Base-by-base conservation (phyloP, 2,797 vertebrate genomes). In the Bovichtus diacanthus region DNA sequence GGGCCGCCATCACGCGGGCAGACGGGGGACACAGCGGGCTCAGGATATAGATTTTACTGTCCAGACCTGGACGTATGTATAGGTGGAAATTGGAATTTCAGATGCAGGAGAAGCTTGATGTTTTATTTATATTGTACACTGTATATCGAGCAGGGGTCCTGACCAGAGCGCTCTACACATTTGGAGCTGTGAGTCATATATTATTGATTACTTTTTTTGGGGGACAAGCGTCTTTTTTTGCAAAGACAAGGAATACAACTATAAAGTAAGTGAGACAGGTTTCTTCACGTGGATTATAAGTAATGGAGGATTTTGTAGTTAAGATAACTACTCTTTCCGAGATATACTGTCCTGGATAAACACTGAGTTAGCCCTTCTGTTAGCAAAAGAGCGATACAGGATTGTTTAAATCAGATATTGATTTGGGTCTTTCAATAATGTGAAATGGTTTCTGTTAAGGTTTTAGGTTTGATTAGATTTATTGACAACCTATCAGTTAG, bases 61-160 rank as follows among this genome's bases (percentile, higher is more conserved):
- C 41, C 56, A 19, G 31, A 44, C 54, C 9, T 59, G 70, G 12
- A n/a, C n/a, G n/a, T n/a, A 62, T 67, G 61, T 76, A 36, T 34
- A 74, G 76, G n/a, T 74, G 76, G 41, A 73, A 80, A 87, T 62
- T 58, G 38, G 15, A 55, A 70, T 74, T 87, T 86, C 25, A 82
- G 74, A 84, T 72, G 53, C 23, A 41, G 61, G 18, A 21, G 53
- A 56, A 46, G 47, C 38, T 7, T 76, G 18, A 84, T 87, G 68
- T 75, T 86, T 89, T 86, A 85, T 88, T 89, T 65, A 85, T 61
- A 41, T 11, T 31, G 16, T 25, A 8, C 9, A n/a, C 3, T 23
- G 10, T 23, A 50, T 3, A 39, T 19, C 58, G n/a, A 51, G 70
- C 8, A 6, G 21, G 16, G 36, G 3, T 44, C 44, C 55, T 21